These are phyloP conservation scores for Eudemis profundana DNA, from an alignment of 2,888 invertebrate genomes.

Conservation along the genomic window DNA sequence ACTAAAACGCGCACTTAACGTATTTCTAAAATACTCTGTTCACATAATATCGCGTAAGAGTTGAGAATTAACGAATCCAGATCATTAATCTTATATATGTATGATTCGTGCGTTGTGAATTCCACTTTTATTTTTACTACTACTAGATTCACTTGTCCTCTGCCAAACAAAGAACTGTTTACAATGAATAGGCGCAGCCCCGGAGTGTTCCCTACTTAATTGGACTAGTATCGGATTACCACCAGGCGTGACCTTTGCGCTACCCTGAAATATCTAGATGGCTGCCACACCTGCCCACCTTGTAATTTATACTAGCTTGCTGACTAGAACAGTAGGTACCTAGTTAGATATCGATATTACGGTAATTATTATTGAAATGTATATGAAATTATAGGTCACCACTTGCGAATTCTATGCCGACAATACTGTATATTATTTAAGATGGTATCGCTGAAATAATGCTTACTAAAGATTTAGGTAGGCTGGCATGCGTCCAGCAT, in stretches of 20 bases:
- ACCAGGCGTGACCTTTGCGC: slow-evolving; percentile 66
- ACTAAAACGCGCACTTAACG: slow-evolving; percentile 52
- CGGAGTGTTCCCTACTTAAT: slow-evolving; percentile 59
- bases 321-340: slow-evolving; percentile 1
- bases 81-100: not conserved
- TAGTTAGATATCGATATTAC: no score
- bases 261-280: slow-evolving; percentile 59
- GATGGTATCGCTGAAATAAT: slow-evolving; percentile 1
- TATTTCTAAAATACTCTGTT: slow-evolving; percentile 36
- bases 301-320: slow-evolving; percentile 47
- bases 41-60: not conserved
- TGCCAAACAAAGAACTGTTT: slow-evolving; percentile 27
- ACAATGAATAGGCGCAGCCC: slow-evolving; percentile 50
- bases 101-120: not conserved
- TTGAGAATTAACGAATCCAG: not conserved
- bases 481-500: slow-evolving; percentile 57
- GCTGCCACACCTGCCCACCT: slow-evolving; percentile 59
- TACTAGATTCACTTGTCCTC: not conserved
- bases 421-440: not conserved
- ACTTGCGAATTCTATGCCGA: not conserved
- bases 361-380: no score
- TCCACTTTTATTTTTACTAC: not conserved
- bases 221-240: slow-evolving; percentile 64
- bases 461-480: slow-evolving; percentile 34
- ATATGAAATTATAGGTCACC: not conserved